Conservation (phyloP, 2,113 vertebrate species). For the Phainopepla nitens region DNA sequence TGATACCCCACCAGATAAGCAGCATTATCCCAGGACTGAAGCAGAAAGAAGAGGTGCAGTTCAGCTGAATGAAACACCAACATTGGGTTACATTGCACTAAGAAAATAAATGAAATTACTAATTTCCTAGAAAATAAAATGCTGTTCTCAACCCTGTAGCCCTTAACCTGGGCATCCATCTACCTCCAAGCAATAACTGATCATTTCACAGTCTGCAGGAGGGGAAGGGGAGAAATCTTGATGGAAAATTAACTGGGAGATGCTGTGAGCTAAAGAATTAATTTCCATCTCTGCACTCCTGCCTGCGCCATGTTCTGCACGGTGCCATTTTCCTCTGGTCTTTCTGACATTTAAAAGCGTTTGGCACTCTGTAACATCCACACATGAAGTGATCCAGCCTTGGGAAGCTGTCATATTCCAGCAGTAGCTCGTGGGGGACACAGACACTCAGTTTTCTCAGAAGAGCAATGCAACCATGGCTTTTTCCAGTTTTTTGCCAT, state of each 20-base stretch:
- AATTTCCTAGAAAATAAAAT: not conserved
- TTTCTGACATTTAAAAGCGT: not conserved
- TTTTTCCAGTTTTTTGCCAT: not conserved
- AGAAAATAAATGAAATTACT: not conserved
- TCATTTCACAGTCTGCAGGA: not conserved
- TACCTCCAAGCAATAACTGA: not conserved
- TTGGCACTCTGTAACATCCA: slow-evolving; percentile 31
- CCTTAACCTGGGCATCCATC: not conserved
- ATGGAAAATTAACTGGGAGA: slow-evolving; percentile 28
- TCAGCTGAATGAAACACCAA: not conserved
- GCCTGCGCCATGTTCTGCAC: not conserved
- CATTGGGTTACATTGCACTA: fast-evolving
- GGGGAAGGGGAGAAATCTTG: not conserved
- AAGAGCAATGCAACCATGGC: not conserved
- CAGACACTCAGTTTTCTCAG: not conserved
- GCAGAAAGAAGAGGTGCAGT: not conserved
- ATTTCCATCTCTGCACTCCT: not conserved
- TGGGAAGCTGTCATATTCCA: not conserved
- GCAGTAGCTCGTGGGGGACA: not conserved
- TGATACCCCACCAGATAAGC: not conserved
- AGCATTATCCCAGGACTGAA: not conserved
- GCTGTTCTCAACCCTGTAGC: not conserved
- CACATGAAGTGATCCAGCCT: not conserved
- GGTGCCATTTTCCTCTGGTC: not conserved
- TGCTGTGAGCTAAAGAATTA: not conserved